These are phyloP conservation scores for Pachypeltis micranthus DNA, from an alignment of 1,140 invertebrate genomes.

Conservation along the genomic window DNA sequence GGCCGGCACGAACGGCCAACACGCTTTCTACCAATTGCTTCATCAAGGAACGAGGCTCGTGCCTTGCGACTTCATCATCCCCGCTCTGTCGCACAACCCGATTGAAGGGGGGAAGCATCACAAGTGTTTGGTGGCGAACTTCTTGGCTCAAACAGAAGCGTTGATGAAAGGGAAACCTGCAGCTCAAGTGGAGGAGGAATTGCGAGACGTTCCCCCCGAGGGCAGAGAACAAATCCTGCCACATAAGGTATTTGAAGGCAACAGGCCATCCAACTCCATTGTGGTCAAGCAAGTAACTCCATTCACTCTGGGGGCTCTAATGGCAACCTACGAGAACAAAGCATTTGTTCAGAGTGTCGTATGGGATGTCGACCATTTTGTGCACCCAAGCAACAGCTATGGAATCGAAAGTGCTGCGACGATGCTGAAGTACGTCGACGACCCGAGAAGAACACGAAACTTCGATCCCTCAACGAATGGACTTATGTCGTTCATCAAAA, in stretches of 20 bases:
- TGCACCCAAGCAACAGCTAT: slow-evolving; percentile 88
- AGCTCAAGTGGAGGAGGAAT: slow-evolving; percentile 62
- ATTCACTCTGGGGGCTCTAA: slow-evolving; percentile 87
- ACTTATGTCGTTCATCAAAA: slow-evolving; percentile 86
- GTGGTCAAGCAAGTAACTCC: slow-evolving; percentile 88
- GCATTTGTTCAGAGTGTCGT: slow-evolving; percentile 98
- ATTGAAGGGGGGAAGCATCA: slow-evolving; percentile 62
- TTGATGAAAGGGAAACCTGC: slow-evolving; percentile 80
- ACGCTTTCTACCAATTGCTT: slow-evolving; percentile 94
- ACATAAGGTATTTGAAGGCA: slow-evolving; percentile 95
- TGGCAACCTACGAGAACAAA: slow-evolving; percentile 98
- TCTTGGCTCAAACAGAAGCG: slow-evolving; percentile 96
- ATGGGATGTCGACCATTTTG: slow-evolving; percentile 99
- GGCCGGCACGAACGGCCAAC: slow-evolving; percentile 97
- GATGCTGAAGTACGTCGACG: slow-evolving; percentile 83
- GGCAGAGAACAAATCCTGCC: slow-evolving; percentile 41
- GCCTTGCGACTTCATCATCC: slow-evolving; percentile 94
- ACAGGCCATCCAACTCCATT: slow-evolving; percentile 95
- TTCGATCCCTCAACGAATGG: slow-evolving; percentile 91
- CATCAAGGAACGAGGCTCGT: slow-evolving; percentile 83
- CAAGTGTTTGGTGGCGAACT: slow-evolving; percentile 79
- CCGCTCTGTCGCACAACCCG: slow-evolving; percentile 85
- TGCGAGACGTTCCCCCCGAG: slow-evolving; percentile 40
- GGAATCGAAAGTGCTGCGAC: slow-evolving; percentile 96
- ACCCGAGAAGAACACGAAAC: slow-evolving; percentile 43